Conservation (phyloP, 1,140 invertebrate species). For the Brachystomella parvula region DNA sequence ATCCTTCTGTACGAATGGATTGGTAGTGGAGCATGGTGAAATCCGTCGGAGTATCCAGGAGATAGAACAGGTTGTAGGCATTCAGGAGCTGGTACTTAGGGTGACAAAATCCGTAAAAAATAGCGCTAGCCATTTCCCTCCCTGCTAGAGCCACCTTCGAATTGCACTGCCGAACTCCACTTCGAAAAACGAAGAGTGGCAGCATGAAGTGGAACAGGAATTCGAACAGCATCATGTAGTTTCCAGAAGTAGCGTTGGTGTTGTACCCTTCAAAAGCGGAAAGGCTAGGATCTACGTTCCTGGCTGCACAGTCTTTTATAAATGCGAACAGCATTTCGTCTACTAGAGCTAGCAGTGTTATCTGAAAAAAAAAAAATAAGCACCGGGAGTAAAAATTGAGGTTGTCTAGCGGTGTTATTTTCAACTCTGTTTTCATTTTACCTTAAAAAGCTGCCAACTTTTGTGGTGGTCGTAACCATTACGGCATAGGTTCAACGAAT, state of each 20-base stretch:
- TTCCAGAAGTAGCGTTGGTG: not conserved
- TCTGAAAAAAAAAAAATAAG: not conserved
- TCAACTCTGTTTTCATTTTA: not conserved
- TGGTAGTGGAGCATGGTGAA: not conserved
- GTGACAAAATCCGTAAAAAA: not conserved
- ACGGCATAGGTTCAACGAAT: not conserved
- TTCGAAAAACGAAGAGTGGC: not conserved
- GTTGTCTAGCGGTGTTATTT: too few species aligned
- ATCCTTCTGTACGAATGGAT: not conserved
- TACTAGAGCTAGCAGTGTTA: not conserved
- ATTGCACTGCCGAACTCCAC: not conserved
- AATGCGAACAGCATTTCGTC: not conserved
- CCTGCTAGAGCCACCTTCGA: not conserved
- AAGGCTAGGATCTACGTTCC: not conserved
- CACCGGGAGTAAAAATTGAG: not conserved
- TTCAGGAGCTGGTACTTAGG: not conserved
- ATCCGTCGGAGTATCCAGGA: not conserved
- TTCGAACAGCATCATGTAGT: not conserved
- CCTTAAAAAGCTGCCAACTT: not conserved
- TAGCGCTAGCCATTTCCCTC: not conserved
- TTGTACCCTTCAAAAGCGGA: not conserved
- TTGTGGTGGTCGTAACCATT: not conserved
- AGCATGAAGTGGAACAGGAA: not conserved
- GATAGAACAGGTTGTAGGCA: not conserved
- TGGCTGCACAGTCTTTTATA: not conserved